Base-by-base conservation (phyloP, 92 coral and sea anemone genomes). In the Porites cylindrica region DNA sequence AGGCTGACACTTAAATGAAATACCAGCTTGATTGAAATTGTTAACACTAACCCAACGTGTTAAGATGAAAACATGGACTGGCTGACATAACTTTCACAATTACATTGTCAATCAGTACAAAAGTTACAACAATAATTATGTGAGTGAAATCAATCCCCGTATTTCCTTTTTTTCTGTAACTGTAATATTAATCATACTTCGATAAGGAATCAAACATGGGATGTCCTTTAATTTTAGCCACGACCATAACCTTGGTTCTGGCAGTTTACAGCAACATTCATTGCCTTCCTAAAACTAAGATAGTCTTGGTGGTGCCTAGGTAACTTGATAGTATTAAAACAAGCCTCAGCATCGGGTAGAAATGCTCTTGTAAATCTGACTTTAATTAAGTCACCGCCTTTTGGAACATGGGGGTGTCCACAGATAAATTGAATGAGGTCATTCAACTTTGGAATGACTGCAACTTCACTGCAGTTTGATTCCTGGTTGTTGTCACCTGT, bases 221-320 rank as follows among this genome's bases (percentile, higher is more conserved):
- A 66, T 56, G 85, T 10, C 24, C 53, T 50, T 56, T 18, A 1
- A 82, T 4, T n/a, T 88, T 52, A 83, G 50, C 92, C 92, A 76
- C 92, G 70, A 26, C 92, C 92, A 89, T 89, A 89, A 9, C 89
- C 89, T 70, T 50, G 59, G 69, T 77, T 67, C 24, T 89, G 92
- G 79, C 85, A 83, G 52, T 76, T 75, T 13, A 89, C 23, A 63
- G 92, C 92, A 74, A 83, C 38, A 75, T 89, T 89, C 89, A 89
- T 89, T 76, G 89, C 92, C 63, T 56, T 71, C 72, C 38, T 20
- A 26, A 89, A 84, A 10, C 75, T 21, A 2, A 14, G 38, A 52
- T 67, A 89, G 14, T 56, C 17, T 20, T 70, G 75, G 75, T 78
- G 89, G 68, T 26, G 58, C 72, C 77, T 53, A 24, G 89, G 92